Base-by-base conservation (phyloP, 2,888 invertebrate genomes). In the Hirtodrosophila cameraria region DNA sequence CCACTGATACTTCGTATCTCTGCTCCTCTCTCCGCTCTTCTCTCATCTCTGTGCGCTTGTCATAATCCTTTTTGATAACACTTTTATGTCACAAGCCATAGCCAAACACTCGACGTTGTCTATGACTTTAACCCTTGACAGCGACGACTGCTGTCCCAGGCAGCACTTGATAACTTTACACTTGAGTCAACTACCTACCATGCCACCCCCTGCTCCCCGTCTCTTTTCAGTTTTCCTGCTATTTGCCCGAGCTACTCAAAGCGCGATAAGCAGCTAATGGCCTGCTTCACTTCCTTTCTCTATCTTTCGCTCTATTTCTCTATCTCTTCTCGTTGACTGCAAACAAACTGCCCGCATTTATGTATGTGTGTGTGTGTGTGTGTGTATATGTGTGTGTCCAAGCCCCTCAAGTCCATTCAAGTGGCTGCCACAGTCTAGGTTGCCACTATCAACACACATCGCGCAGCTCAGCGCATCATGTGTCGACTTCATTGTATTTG, bases 1-100 rank as follows among this genome's bases (percentile, higher is more conserved):
- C 52, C 59, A 84, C 36, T 63, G 80, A 80, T 77, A 80, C 69
- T 11, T 18, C 33, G 9, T 45, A 13, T 30, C 42, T 15, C 28
- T 15, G 7, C 8, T 41, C 28, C 15, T 31, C 3, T 45, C 12
- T 31, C 8, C 38, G 12, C 23, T 3, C 23, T 20, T 38, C 57
- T 48, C 48, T 25, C 33, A 48, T 46, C 43, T 59, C 49, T 61
- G 61, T 64, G 59, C 64, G 66, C 80, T 73, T 85, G 77, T 82
- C 86, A 82, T 82, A 82, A 82, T 82, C 83, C 82, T 77, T 85
- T 83, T 77, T 85, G 82, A 82, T 82, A 82, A 85, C 85, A 82
- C n/a, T 85, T 82, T 85, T 65, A 77, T 82, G 85, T 85, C 81
- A 77, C 83, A 73, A 73, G 81, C 84, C 80, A 73, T 60, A 59